Evolutionary conservation across 2,888 invertebrate genomes (phyloP).

Genomic region (Eretmocerus hayati): DNA sequence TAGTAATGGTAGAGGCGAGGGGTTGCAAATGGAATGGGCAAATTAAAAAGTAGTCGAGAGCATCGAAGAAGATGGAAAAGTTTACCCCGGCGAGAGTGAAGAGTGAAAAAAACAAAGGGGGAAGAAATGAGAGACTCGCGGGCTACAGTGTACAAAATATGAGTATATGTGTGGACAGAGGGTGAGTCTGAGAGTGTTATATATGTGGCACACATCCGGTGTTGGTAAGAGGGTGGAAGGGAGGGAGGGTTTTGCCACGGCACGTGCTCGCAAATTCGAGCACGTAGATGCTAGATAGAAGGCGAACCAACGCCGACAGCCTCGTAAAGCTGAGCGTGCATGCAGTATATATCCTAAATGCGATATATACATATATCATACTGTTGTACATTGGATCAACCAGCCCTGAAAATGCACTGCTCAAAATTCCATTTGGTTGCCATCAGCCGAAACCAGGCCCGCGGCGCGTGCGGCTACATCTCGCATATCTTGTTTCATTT

Average conservation of each 20-base stretch:
- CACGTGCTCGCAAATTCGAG: conserved; percentile 1
- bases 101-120: not conserved
- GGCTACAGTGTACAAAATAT: not conserved
- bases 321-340: not conserved
- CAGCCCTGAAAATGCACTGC: not conserved
- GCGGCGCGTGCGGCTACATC: too few species aligned
- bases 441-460: too few species aligned
- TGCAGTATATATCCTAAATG: too few species aligned
- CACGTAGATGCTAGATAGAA: conserved; percentile 8
- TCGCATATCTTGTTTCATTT: too few species aligned
- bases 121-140: not conserved
- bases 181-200: conserved; percentile 2
- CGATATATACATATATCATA: too few species aligned
- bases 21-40: too few species aligned
- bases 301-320: not conserved
- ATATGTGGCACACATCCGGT: too few species aligned
- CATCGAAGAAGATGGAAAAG: not conserved
- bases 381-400: not conserved
- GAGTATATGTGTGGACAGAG: conserved; percentile 2
- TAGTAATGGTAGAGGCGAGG: too few species aligned
- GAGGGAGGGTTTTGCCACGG: not conserved
- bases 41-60: not conserved
- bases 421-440: not conserved
- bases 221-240: conserved; percentile 8
- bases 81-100: not conserved